phyloP scores from a whole-genome alignment of 37 sponge, comb jelly and placozoan genomes.

The Halisarca cf. caerulea region DNA sequence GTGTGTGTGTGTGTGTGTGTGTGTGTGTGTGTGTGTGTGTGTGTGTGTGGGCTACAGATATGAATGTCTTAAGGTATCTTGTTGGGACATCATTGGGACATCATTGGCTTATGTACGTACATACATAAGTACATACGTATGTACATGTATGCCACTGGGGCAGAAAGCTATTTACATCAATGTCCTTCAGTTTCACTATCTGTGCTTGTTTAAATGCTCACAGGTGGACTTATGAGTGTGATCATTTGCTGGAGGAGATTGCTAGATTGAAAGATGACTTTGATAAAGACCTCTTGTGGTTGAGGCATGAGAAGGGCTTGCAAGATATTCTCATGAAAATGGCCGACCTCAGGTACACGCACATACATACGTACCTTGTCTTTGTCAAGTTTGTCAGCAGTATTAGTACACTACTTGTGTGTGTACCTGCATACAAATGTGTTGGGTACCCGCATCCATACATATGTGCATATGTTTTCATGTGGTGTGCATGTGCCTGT shows the following conservation, averaged over 20 bases:
- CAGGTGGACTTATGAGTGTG: conserved; percentile 50
- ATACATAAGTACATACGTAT: conserved; percentile 17
- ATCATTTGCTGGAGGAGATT: conserved; percentile 67
- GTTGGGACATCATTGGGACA: too few species aligned
- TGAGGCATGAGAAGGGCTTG: conserved; percentile 69
- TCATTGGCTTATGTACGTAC: neutral
- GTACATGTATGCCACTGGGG: neutral
- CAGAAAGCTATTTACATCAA: too few species aligned
- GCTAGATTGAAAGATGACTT: conserved; percentile 58
- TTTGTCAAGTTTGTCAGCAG: too few species aligned
- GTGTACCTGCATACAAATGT: too few species aligned
- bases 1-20: too few species aligned
- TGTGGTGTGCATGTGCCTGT: too few species aligned
- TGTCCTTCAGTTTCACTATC: neutral
- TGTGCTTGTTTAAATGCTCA: neutral
- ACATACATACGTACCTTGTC: too few species aligned
- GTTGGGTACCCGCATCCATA: too few species aligned
- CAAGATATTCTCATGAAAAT: conserved; percentile 72
- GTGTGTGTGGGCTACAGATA: too few species aligned
- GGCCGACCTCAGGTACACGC: conserved; percentile 56
- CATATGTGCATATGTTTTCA: neutral
- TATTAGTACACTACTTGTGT: too few species aligned
- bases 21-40: too few species aligned
- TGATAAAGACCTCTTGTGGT: conserved; percentile 66
- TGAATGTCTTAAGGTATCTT: too few species aligned